phyloP scores from a whole-genome alignment of 2,888 invertebrate genomes.

The Brenthis hecate region DNA sequence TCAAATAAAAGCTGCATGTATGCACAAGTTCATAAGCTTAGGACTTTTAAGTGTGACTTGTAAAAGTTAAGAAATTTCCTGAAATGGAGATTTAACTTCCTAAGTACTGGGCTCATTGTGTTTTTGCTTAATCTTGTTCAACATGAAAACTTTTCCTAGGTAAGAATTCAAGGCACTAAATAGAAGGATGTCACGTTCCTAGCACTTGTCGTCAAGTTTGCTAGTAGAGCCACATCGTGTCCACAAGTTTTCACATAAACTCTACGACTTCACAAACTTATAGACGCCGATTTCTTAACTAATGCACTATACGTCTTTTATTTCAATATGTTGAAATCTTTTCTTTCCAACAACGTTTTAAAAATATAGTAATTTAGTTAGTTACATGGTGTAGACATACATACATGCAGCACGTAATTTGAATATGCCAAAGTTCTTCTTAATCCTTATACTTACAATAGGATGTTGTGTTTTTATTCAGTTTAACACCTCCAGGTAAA shows the following conservation, averaged over 20 bases:
- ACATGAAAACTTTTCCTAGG: constrained; percentile 35
- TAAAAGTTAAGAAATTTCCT: constrained; percentile 9
- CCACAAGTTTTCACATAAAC: constrained; percentile 78
- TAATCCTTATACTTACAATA: too few relatives aligned
- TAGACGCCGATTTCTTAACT: constrained; percentile 66
- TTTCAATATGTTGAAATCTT: not conserved
- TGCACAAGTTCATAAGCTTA: constrained; percentile 5
- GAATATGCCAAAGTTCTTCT: too few relatives aligned
- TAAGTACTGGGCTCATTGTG: constrained; percentile 27
- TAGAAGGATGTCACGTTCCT: constrained; percentile 66
- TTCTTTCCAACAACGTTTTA: too few relatives aligned
- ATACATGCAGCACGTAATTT: too few relatives aligned
- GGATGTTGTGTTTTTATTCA: too few relatives aligned
- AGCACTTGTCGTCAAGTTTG: constrained; percentile 71
- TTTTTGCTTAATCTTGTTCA: constrained; percentile 41
- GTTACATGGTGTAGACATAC: too few relatives aligned
- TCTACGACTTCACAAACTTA: constrained; percentile 67
- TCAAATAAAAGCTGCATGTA: not conserved
- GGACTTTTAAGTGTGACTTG: constrained; percentile 1
- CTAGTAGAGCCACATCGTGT: constrained; percentile 59
- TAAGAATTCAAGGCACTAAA: constrained; percentile 42
- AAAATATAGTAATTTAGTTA: too few relatives aligned
- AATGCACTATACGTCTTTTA: constrained; percentile 51
- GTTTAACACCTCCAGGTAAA: too few relatives aligned
- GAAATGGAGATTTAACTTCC: constrained; percentile 27